Base-by-base conservation (phyloP, 2,888 invertebrate genomes). In the Steinernema hermaphroditum region DNA sequence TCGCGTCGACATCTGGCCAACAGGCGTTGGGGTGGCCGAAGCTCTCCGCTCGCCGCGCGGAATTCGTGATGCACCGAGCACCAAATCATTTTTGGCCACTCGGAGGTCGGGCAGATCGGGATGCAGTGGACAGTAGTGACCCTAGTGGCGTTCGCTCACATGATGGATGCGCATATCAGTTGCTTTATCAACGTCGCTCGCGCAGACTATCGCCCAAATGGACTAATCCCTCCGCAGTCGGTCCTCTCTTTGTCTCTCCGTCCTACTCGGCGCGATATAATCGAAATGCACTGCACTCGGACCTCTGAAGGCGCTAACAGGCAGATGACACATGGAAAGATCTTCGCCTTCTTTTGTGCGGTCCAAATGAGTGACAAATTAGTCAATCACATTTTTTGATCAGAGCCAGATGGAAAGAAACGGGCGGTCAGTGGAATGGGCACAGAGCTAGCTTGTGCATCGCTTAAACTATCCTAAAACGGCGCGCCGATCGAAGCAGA, bases 81-180 rank as follows among this genome's bases (percentile, higher is more conserved):
- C 32, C 62, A 29, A 29, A 62, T 62, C 62, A 62, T 12, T 62
- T 29, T 24, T 32, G 32, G 34, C 14, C 54, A 27, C 62, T 62
- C 29, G 22, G 16, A 32, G 22, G 27, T 22, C 54, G 54, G 24
- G 27, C 62, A 62, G 62, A 62, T 32, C 32, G 62, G 12, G 37
- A 12, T 8, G 37, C 37, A 8, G 37, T 34, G 34, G 16, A 16
- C n/a, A 46, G 46, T 19, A 16, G 2, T 32, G 62, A 27, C 34
- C 62, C 62, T 32, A 32, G 62, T 32, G 62, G 29, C 29, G 62
- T 29, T 14, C 62, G 62, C 16, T n/a, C 34, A 27, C 62, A 32
- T 62, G 62, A 62, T 62, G 62, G 62, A 62, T 62, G 62, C 62
- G 62, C 62, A 8, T 62, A 62, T 62, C 62, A 62, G 62, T 62